Conservation (phyloP, 2,797 vertebrate genomes). For the Phrynocephalus guinanensis region DNA sequence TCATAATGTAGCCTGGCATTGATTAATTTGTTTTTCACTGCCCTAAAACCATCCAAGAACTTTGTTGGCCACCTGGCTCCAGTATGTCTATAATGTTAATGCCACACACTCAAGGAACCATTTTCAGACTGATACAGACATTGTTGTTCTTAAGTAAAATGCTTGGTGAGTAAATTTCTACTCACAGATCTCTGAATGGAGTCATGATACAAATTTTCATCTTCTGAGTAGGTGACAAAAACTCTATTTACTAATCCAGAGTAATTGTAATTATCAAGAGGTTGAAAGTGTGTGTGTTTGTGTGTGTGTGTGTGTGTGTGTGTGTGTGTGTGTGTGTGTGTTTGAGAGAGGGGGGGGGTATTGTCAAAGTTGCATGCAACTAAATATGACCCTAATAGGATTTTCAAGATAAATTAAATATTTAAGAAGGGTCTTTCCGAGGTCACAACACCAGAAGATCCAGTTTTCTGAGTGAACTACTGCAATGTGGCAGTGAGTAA, state of each 20-base stretch:
- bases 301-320: neutral
- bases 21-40: slow-evolving; percentile 77
- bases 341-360: neutral
- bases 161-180: slow-evolving; percentile 54
- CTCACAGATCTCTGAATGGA: slow-evolving; percentile 24
- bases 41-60: slow-evolving; percentile 63
- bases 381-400: too few relatives aligned
- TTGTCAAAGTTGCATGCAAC: too few relatives aligned
- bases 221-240: slow-evolving; percentile 46
- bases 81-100: slow-evolving; percentile 54
- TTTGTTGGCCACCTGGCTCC: slow-evolving; percentile 67
- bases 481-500: too few relatives aligned
- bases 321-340: neutral
- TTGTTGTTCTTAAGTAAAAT: slow-evolving; percentile 48
- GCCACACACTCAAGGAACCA: slow-evolving; percentile 50
- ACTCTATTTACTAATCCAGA: slow-evolving; percentile 53
- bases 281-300: slow-evolving; percentile 46
- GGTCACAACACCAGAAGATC: too few relatives aligned
- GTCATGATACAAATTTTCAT: slow-evolving; percentile 29
- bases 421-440: too few relatives aligned
- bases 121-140: slow-evolving; percentile 60
- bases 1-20: slow-evolving; percentile 75
- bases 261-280: slow-evolving; percentile 42
- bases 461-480: too few relatives aligned
- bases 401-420: too few relatives aligned